phyloP scores from a whole-genome alignment of 2,797 vertebrate species.

The Adelosebastes latens region DNA sequence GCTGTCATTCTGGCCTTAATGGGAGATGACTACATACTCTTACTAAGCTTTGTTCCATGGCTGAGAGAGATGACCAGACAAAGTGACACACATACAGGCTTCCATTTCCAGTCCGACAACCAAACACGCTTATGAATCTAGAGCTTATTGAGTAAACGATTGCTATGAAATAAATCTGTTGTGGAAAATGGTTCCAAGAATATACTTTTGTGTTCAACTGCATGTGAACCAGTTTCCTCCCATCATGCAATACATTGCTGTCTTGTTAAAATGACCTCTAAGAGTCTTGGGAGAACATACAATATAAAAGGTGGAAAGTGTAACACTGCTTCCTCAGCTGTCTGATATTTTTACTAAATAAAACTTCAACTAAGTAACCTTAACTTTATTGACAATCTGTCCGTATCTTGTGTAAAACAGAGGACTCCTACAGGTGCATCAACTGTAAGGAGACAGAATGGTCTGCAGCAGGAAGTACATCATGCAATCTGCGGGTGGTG shows the following conservation, averaged over 20 bases:
- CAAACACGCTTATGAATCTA: no score
- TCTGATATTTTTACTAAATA: neutral
- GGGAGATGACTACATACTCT: neutral
- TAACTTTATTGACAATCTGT: neutral
- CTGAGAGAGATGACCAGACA: neutral
- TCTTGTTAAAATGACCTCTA: no score
- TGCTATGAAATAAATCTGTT: no score
- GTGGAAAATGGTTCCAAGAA: no score
- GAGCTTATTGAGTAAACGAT: no score
- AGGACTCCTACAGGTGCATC: constrained; percentile 62
- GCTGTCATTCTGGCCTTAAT: neutral
- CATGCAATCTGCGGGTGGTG: constrained; percentile 73
- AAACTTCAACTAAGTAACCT: no score
- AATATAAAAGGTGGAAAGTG: no score
- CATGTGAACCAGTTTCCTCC: neutral
- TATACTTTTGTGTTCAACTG: neutral
- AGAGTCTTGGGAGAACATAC: no score
- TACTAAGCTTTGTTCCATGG: neutral
- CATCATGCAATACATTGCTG: no score
- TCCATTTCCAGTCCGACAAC: no score
- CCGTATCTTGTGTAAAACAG: constrained; percentile 45
- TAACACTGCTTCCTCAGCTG: neutral
- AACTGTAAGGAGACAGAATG: constrained; percentile 80
- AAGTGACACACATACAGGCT: no score
- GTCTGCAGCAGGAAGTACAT: constrained; percentile 77